Evolutionary conservation across 2,113 vertebrate species (phyloP).

Genomic region (Tricholaema leucomelas): DNA sequence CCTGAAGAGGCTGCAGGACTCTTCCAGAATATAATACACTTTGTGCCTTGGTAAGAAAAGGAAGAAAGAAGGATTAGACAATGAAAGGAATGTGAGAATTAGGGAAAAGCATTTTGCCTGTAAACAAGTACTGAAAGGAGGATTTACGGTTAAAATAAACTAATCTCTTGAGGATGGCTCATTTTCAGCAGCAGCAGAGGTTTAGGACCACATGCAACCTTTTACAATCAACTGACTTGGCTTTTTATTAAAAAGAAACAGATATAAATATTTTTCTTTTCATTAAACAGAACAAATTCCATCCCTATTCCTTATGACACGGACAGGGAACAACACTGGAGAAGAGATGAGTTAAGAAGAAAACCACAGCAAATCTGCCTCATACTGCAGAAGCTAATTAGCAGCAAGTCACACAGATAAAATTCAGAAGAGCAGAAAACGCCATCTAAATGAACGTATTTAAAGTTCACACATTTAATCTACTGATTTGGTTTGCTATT

Average conservation of each 20-base stretch:
- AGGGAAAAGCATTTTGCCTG: conserved; percentile 54
- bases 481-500: not conserved
- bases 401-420: not conserved
- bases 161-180: conserved; percentile 44
- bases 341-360: not conserved
- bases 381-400: not conserved
- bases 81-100: conserved; percentile 50
- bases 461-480: not conserved
- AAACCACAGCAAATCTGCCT: not conserved
- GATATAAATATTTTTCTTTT: conserved; percentile 68
- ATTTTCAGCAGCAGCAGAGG: conserved; percentile 41
- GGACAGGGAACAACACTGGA: not conserved
- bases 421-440: not conserved
- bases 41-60: conserved; percentile 30
- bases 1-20: conserved; percentile 5
- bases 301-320: conserved; percentile 17
- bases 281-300: conserved; percentile 64
- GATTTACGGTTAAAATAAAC: conserved; percentile 46
- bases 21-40: conserved; percentile 33
- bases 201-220: conserved; percentile 37
- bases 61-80: conserved; percentile 46
- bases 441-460: not conserved
- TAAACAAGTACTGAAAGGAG: conserved; percentile 51
- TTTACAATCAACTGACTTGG: conserved; percentile 33
- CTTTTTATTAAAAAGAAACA: conserved; percentile 59